Base-by-base conservation (phyloP, 2,113 vertebrate genomes). In the Calyptomena viridis region DNA sequence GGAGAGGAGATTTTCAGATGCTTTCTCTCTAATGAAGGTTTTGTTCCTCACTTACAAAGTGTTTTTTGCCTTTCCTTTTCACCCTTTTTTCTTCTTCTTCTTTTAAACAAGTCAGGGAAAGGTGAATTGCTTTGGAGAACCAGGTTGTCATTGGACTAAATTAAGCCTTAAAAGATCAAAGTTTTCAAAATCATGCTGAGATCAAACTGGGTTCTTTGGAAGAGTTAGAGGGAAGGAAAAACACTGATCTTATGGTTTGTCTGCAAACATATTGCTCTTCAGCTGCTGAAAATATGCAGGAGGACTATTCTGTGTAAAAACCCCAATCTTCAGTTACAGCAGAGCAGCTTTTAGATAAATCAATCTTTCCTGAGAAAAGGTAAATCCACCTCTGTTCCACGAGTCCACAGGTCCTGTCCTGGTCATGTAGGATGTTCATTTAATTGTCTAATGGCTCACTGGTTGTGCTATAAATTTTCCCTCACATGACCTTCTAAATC, bases 81-180 rank as follows among this genome's bases (percentile, higher is more conserved):
- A 60, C 56, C 22, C 6, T 52, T 83, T 90, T 63, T 63, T 87
- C 33, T 69, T 22, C 40, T 71, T 56, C 50, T 85, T 81, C 76
- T 91, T 87, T 96, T 75, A 91, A 96, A 89, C 73, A 89, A 95
- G 86, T 75, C 93, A 92, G 75, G 24, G 35, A 94, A 95, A 96
- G 92, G 96, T 96, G 93, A 95, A 89, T 88, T 89, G 92, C 91
- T 84, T 94, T 96, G 71, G 74, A 95, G 86, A 95, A 66, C 60
- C 5, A 2, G 23, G 84, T 90, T 95, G 88, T 85, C 89, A 95
- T 27, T 90, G 93, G 84, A 84, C 93, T 96, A 95, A 96, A 95
- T 96, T 96, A 94, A 94, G 91, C 69, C 81, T 89, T 94, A 85
- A 88, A 85, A 96, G 88, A 97, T 94, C 93, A 97, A 97, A 97